These are phyloP conservation scores for Drosophila auraria DNA, from an alignment of 1,140 invertebrate species.

Conservation along the genomic window DNA sequence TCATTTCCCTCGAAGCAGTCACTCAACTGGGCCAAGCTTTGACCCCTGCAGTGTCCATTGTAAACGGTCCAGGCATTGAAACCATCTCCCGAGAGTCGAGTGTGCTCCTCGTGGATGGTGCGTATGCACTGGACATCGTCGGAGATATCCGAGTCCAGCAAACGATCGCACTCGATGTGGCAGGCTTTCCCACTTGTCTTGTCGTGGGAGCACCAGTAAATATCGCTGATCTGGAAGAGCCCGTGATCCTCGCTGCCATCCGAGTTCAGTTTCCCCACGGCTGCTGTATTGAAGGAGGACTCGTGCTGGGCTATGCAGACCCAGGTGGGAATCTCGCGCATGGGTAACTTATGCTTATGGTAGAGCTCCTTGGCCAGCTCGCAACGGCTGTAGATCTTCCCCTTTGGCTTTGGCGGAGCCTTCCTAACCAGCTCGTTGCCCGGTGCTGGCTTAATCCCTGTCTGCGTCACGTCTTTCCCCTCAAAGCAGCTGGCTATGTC, in stretches of 20 bases:
- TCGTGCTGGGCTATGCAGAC: constrained; percentile 91
- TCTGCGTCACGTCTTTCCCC: constrained; percentile 21
- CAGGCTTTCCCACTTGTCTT: constrained; percentile 87
- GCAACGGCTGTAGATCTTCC: constrained; percentile 88
- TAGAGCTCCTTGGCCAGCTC: constrained; percentile 89
- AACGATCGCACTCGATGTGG: constrained; percentile 87
- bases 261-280: constrained; percentile 85
- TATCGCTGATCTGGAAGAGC: constrained; percentile 83
- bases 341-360: constrained; percentile 85
- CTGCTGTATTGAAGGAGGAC: constrained; percentile 89
- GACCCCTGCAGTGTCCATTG: constrained; percentile 54
- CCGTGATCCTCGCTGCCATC: constrained; percentile 89
- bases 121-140: constrained; percentile 89
- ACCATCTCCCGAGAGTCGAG: constrained; percentile 88
- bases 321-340: constrained; percentile 86
- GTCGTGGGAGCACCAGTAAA: constrained; percentile 89
- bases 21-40: constrained; percentile 45
- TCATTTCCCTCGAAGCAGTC: constrained; percentile 72
- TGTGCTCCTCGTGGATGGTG: constrained; percentile 88
- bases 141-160: constrained; percentile 89
- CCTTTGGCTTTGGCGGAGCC: constrained; percentile 43
- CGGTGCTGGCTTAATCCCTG: not conserved
- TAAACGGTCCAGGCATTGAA: constrained; percentile 88
- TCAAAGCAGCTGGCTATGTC: constrained; percentile 68
- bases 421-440: constrained; percentile 27